Conservation (phyloP, 2,888 invertebrate species). For the Tetragnatha montana region DNA sequence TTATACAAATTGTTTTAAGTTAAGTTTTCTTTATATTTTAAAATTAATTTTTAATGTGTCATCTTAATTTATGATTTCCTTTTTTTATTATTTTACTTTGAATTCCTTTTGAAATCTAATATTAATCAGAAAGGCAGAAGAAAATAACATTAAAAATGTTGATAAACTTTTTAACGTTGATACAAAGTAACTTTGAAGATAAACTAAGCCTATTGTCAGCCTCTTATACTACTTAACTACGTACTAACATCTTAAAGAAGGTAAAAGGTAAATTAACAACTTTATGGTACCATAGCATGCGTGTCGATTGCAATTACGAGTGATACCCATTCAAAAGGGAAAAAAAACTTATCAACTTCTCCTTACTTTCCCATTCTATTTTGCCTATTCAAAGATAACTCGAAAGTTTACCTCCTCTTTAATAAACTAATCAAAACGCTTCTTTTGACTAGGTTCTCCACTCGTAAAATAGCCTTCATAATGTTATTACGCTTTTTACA, state of each 20-base stretch:
- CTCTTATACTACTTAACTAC: neutral
- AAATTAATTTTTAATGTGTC: too few species aligned
- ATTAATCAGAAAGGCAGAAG: too few species aligned
- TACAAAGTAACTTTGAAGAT: too few species aligned
- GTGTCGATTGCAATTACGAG: slow-evolving; percentile 30
- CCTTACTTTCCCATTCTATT: neutral
- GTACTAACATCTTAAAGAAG: neutral
- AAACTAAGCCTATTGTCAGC: too few species aligned
- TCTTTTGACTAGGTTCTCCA: slow-evolving; percentile 2
- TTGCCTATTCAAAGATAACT: slow-evolving; percentile 1
- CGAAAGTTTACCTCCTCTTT: slow-evolving; percentile 16
- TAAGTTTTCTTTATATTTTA: too few species aligned
- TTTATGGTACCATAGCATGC: slow-evolving; percentile 55
- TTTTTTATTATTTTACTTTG: too few species aligned
- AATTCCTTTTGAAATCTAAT: too few species aligned
- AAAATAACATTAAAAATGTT: too few species aligned
- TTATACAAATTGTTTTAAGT: too few species aligned
- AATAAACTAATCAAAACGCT: slow-evolving; percentile 37
- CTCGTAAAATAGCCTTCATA: slow-evolving; percentile 23
- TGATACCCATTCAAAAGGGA: slow-evolving; percentile 2
- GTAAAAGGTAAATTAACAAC: slow-evolving; percentile 16
- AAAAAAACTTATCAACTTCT: slow-evolving; percentile 6
- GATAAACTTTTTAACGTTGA: too few species aligned
- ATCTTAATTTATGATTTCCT: too few species aligned
- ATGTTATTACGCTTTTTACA: slow-evolving; percentile 3